Evolutionary conservation across 2,113 vertebrate species (phyloP).

Genomic region (Aspidoscelis tigris): DNA sequence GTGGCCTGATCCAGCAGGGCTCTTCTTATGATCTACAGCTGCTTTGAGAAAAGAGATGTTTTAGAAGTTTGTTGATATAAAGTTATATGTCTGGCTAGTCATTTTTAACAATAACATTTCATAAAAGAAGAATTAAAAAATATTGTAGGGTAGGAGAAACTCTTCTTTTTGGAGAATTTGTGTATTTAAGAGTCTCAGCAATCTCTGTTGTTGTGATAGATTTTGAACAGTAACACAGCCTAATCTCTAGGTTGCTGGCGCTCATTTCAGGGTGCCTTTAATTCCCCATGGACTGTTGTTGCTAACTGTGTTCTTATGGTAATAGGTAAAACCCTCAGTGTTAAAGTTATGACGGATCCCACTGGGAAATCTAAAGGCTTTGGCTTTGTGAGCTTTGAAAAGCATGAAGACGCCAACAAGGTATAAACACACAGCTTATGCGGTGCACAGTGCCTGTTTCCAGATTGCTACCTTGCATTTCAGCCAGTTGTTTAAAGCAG

Average conservation of each 20-base stretch:
- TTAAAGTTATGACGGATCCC: constrained; percentile 97
- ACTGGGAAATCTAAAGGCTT: constrained; percentile 97
- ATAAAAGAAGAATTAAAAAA: background rate
- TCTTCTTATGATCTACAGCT: no score
- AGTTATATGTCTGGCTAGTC: background rate
- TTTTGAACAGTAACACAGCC: background rate
- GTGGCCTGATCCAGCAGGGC: no score
- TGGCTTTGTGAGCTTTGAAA: constrained; percentile 98
- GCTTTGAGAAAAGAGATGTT: background rate
- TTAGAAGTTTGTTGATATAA: no score
- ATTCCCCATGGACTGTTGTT: background rate
- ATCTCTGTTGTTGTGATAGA: background rate
- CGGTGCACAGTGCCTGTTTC: background rate
- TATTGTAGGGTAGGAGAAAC: background rate
- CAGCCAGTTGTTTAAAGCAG: background rate
- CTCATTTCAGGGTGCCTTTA: background rate
- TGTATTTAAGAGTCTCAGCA: background rate
- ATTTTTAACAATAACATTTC: background rate
- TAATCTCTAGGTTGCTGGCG: background rate
- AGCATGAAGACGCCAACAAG: constrained; percentile 98
- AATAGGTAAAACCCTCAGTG: constrained; percentile 95
- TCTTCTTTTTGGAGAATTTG: background rate
- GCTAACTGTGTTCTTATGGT: constrained; percentile 69
- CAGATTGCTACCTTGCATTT: background rate
- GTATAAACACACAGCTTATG: constrained; percentile 68